Evolutionary conservation across 2,888 invertebrate species (phyloP).

Genomic region (Apocheima hispidaria): DNA sequence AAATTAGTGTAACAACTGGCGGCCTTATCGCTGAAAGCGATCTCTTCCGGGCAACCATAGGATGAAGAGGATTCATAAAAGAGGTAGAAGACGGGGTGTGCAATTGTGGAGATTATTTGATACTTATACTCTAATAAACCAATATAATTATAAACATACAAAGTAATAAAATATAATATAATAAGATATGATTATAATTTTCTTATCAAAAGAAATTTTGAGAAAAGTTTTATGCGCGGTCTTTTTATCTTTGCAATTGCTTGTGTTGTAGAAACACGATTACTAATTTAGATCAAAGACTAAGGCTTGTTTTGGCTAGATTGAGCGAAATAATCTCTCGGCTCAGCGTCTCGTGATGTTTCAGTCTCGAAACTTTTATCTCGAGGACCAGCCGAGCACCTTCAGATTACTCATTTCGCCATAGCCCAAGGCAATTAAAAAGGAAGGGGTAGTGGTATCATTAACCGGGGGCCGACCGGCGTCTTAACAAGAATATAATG

Average conservation of each 20-base stretch:
- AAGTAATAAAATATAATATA: too few species aligned
- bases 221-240: too few species aligned
- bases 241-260: conserved; percentile 3
- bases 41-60: too few species aligned
- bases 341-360: conserved; percentile 54
- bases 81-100: too few species aligned
- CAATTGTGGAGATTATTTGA: too few species aligned
- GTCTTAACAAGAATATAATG: conserved; percentile 86
- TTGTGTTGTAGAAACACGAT: conserved; percentile 16
- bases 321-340: conserved; percentile 39
- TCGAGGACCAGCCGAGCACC: conserved; percentile 72
- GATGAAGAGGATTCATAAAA: too few species aligned
- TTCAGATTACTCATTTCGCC: conserved; percentile 84
- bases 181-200: too few species aligned
- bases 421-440: conserved; percentile 85
- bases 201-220: too few species aligned
- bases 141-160: too few species aligned
- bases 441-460: conserved; percentile 85
- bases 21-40: too few species aligned
- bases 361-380: conserved; percentile 75
- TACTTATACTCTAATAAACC: too few species aligned
- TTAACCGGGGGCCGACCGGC: conserved; percentile 75
- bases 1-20: too few species aligned
- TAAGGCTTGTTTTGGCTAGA: conserved; percentile 42
- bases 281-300: conserved; percentile 37